phyloP scores from a whole-genome alignment of 2,888 invertebrate genomes.

The Lithosia quadra region DNA sequence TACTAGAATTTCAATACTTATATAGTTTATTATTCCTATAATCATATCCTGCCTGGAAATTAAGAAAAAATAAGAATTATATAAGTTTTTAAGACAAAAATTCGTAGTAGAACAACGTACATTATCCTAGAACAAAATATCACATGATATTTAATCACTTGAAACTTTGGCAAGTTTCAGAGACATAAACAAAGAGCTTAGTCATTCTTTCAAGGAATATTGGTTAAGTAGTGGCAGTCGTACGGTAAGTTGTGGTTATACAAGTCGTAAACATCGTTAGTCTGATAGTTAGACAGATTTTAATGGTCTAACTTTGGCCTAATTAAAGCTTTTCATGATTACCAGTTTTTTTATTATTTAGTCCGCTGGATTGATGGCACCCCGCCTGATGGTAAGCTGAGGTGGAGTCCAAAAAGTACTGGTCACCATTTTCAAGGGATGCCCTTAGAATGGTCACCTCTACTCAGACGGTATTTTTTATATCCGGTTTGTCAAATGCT shows the following conservation, averaged over 20 bases:
- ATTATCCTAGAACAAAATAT: slow-evolving; percentile 4
- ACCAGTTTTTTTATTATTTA: too few relatives aligned
- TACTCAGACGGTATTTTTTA: too few relatives aligned
- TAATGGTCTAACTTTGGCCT: too few relatives aligned
- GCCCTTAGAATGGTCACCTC: too few relatives aligned
- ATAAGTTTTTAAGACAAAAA: background rate
- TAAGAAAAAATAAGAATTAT: background rate
- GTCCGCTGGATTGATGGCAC: too few relatives aligned
- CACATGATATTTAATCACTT: background rate
- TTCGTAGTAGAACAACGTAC: background rate
- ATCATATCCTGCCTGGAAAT: background rate
- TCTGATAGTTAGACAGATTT: background rate
- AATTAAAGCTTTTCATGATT: too few relatives aligned
- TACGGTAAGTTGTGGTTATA: background rate
- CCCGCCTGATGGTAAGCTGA: too few relatives aligned
- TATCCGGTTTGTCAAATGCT: too few relatives aligned
- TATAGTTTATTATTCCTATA: too few relatives aligned
- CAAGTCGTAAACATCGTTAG: slow-evolving; percentile 4
- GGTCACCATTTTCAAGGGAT: too few relatives aligned
- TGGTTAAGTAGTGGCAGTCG: background rate
- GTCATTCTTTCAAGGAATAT: background rate
- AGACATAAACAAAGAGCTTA: slow-evolving; percentile 13
- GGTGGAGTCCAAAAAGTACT: too few relatives aligned
- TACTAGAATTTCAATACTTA: too few relatives aligned
- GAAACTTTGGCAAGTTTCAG: background rate